Evolutionary conservation across 2,797 vertebrate species (phyloP), one percentile per base, ranked within the genome.

Genomic region (Myiotriccus ornatus): DNA sequence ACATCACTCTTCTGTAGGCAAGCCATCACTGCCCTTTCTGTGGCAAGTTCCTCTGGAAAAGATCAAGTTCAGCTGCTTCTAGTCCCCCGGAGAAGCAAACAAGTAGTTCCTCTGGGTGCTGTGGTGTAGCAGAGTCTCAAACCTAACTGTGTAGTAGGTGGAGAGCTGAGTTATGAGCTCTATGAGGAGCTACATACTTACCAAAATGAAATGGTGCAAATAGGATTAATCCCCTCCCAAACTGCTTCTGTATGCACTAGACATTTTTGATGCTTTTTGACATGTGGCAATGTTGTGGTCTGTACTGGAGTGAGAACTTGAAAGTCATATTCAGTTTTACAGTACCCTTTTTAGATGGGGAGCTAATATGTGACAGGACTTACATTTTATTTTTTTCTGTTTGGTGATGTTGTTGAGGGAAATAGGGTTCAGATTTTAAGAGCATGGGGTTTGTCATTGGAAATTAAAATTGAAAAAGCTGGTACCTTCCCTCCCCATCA

Each of bases 1-100:
- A 16, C 0, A 0, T 41, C 3, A 0, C 27, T 88, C 12, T 81
- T 27, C 20, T 39, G 5, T 8, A 57, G 47, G 21, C 52, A 59
- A 57, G 41, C 23, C n/a, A 30, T 39, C 6, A 1, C 43, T 79
- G 4, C 20, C 34, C 18, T 62, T 89, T 34, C 41, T 41, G 4
- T 6, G 50, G 39, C 52, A 34, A 28, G 0, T 49, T 82, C 20
- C 15, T 55, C 20, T 30, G 55, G 43, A 37, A 77, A 73, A 47
- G 41, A 64, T 28, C 53, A 53, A 55, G 28, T 71, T 56, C 25
- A 77, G 34, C 41, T 2, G 7, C 35, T 59, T 43, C 47, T 65
- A n/a, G n/a, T 62, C 16, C 16, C 14, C 37, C 17, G 6, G 60
- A 70, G 76, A 80, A 30, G 32, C 1, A 11, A 39, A n/a, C 1